Percentiles rank a stretch among this genome's conserved stretches.
Evolutionary conservation across 1,140 invertebrate species (phyloP).

Genomic region (Drusus annulatus): DNA sequence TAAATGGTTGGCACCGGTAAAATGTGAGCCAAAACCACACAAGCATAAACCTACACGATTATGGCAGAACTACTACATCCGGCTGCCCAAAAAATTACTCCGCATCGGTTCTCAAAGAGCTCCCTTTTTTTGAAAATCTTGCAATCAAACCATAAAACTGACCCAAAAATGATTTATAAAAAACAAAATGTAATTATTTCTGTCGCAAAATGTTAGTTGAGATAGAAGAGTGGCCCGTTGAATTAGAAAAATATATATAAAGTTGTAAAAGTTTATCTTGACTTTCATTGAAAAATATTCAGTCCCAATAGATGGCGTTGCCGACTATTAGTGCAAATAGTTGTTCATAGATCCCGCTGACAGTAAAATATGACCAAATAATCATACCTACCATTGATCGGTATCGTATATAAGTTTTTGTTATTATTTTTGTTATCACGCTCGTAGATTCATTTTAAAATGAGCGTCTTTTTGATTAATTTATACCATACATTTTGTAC

Average conservation of each 20-base stretch:
- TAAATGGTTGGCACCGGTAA: constrained; percentile 72
- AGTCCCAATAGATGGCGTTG: neutral
- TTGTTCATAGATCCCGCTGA: constrained; percentile 23
- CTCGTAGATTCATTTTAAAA: too few relatives aligned
- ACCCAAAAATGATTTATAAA: too few relatives aligned
- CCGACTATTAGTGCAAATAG: neutral
- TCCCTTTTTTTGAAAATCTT: constrained; percentile 10
- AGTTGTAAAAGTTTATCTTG: constrained; percentile 3
- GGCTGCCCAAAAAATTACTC: constrained; percentile 53
- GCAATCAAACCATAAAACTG: too few relatives aligned
- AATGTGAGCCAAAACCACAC: constrained; percentile 70
- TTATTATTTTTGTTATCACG: too few relatives aligned
- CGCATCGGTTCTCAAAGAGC: constrained; percentile 27
- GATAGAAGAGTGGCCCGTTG: neutral
- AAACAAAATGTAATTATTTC: too few relatives aligned
- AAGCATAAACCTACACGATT: constrained; percentile 73
- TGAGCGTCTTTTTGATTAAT: too few relatives aligned
- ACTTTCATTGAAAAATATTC: neutral
- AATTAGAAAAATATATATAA: neutral
- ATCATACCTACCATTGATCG: constrained; percentile 16
- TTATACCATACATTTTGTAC: too few relatives aligned
- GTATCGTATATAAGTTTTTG: neutral
- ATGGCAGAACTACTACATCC: constrained; percentile 73
- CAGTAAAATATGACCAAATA: constrained; percentile 18
- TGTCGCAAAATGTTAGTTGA: too few relatives aligned